Percentiles rank a stretch among this genome's conserved stretches.
These are phyloP conservation scores for Lycocorax pyrrhopterus DNA, from an alignment of 2,113 vertebrate genomes.

Conservation along the genomic window DNA sequence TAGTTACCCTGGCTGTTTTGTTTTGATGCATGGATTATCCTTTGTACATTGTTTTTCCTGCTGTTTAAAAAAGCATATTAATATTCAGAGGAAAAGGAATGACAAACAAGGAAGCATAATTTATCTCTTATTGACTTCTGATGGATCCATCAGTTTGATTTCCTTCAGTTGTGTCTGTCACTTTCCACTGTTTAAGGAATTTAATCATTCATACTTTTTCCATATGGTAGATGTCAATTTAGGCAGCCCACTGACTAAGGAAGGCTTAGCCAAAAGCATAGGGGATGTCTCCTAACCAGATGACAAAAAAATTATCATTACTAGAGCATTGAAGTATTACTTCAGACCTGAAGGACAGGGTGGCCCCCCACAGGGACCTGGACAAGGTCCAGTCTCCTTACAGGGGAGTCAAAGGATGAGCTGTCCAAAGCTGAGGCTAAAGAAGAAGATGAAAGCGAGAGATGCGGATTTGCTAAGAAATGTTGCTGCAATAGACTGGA, in stretches of 20 bases:
- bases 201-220: fast-evolving
- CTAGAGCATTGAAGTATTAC: background rate
- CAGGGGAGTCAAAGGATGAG: background rate
- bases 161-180: background rate
- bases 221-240: background rate
- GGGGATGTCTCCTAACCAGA: background rate
- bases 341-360: background rate
- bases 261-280: background rate
- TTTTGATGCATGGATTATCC: background rate
- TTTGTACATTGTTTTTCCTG: background rate
- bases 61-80: background rate
- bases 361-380: background rate
- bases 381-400: background rate
- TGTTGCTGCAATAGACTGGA: background rate
- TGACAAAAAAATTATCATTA: background rate
- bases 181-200: background rate
- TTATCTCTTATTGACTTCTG: background rate
- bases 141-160: background rate
- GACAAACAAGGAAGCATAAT: background rate
- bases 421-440: background rate
- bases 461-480: background rate
- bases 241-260: background rate
- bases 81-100: background rate
- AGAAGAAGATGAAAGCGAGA: background rate
- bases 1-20: background rate